Conservation (phyloP, 1,140 invertebrate species). For the Drosophila pachea region DNA sequence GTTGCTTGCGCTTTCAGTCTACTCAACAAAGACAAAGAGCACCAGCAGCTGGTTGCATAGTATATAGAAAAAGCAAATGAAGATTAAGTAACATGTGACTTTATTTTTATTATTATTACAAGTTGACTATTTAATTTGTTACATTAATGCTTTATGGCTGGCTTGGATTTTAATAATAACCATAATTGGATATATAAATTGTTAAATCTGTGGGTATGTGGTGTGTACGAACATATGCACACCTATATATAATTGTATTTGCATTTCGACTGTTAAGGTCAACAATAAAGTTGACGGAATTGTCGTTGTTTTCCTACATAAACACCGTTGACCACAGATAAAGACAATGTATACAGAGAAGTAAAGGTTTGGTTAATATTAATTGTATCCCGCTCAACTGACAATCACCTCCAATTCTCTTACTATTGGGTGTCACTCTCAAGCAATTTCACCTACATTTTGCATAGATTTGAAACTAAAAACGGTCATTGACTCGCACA, state of each 20-base stretch:
- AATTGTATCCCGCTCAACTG: conserved; percentile 16
- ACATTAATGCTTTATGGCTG: conserved; percentile 49
- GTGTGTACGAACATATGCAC: conserved; percentile 1
- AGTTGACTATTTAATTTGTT: conserved; percentile 28
- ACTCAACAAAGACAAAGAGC: conserved; percentile 45
- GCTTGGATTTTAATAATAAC: too few species aligned
- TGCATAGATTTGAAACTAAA: conserved; percentile 17
- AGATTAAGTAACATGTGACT: conserved; percentile 70
- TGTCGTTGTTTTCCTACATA: conserved; percentile 33
- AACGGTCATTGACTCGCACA: conserved; percentile 64
- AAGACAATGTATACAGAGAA: background rate
- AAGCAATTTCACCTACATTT: conserved; percentile 32
- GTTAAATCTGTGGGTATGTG: background rate
- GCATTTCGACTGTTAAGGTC: conserved; percentile 32
- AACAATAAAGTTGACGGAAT: conserved; percentile 33
- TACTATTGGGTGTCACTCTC: conserved; percentile 7
- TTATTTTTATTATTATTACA: conserved; percentile 50
- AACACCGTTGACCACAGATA: background rate
- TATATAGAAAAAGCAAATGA: conserved; percentile 50
- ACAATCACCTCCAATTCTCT: conserved; percentile 24
- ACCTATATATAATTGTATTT: conserved; percentile 4
- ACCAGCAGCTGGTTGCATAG: conserved; percentile 37
- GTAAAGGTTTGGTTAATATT: background rate
- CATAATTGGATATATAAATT: background rate
- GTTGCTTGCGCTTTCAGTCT: conserved; percentile 48